Evolutionary conservation across 1,140 invertebrate species (phyloP), one percentile per base, ranked within the genome.

Genomic region (Ladona fulva): DNA sequence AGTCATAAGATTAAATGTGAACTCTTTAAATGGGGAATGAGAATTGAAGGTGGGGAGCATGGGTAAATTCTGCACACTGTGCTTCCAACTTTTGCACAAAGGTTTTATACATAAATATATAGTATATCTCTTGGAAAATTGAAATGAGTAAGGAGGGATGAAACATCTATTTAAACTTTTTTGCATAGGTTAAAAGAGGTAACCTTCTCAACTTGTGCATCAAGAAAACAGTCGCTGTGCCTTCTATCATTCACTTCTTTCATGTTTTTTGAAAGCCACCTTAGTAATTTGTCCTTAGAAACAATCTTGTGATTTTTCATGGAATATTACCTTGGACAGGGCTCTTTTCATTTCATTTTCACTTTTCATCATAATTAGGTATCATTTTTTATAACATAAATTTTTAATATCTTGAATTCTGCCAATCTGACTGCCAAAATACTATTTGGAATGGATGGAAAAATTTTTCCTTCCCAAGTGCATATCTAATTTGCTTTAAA

Each of bases 161-260:
- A 66, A 66, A 66, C 12, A 66, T 66, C 52, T 66, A 22, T 66
- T 66, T 66, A 66, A 66, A 66, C 52, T 66, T 66, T 66, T 66
- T 66, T 66, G 52, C n/a, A 37, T 37, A 37, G 29, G 29, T 37
- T 37, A 37, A 22, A 66, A 66, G 52, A 66, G 52, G 14, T 66
- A 66, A 66, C 52, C n/a, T 66, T 66, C 52, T 22, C n/a, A 22
- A 66, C 52, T 66, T 66, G 52, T 66, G 52, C 52, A 66, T 66
- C 12, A 66, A 66, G 52, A 66, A 37, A 66, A 19, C 52, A 66
- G 52, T 66, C 52, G 52, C 52, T 66, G 52, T 66, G 52, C 52
- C 52, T 66, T 66, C 52, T 66, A 66, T 66, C 52, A 66, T 66
- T 22, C 52, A 66, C 52, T 66, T 66, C 52, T 66, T 37, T 66